Evolutionary conservation across 2,797 vertebrate genomes (phyloP).

Genomic region (Girardinus metallicus): DNA sequence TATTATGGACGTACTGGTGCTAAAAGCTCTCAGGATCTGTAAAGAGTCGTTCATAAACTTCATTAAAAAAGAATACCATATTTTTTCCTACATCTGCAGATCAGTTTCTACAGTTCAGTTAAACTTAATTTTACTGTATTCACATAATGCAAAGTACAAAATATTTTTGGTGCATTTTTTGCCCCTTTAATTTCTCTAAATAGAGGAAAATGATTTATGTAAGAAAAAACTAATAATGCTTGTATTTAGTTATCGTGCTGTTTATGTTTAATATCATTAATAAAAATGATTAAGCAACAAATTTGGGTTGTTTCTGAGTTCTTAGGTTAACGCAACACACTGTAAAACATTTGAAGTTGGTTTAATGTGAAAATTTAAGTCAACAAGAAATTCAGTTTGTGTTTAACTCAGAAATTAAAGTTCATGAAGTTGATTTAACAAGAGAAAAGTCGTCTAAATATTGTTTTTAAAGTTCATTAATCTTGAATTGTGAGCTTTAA

Average conservation of each 20-base stretch:
- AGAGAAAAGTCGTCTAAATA: no score
- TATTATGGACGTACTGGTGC: background rate
- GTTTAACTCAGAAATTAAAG: no score
- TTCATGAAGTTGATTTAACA: no score
- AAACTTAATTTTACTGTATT: background rate
- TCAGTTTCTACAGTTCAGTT: background rate
- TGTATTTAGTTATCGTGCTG: background rate
- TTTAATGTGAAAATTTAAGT: no score
- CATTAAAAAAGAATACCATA: background rate
- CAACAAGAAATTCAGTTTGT: no score
- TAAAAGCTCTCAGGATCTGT: background rate
- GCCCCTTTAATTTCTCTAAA: background rate
- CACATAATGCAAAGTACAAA: background rate
- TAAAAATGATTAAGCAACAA: conserved; percentile 10
- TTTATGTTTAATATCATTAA: conserved; percentile 2
- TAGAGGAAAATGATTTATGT: background rate
- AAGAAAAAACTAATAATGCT: background rate
- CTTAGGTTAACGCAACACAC: background rate
- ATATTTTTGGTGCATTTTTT: background rate
- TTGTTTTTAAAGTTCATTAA: no score
- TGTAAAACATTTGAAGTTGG: no score
- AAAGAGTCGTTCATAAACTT: background rate
- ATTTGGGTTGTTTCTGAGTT: background rate
- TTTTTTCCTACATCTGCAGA: background rate
- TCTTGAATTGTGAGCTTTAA: no score